Conservation (phyloP, 2,888 invertebrate genomes). For the Galerucella pusilla region DNA sequence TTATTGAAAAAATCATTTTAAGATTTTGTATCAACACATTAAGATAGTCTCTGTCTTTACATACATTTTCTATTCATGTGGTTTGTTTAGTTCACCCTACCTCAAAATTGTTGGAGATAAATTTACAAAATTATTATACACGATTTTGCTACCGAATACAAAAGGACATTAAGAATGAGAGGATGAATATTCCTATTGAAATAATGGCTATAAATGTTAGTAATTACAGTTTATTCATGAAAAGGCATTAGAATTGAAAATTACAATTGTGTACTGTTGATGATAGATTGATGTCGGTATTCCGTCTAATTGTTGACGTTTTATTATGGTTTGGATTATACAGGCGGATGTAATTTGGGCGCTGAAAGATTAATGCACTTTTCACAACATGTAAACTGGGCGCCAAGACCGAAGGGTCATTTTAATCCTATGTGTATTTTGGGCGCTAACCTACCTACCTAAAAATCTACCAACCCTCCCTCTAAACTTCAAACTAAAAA, state of each 20-base stretch:
- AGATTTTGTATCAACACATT: too few relatives aligned
- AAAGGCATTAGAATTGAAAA: constrained; percentile 45
- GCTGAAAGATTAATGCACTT: too few relatives aligned
- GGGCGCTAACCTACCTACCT: too few relatives aligned
- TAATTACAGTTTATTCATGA: constrained; percentile 48
- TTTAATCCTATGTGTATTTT: too few relatives aligned
- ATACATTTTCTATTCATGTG: background rate
- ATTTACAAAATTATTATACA: constrained; percentile 26
- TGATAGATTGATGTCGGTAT: constrained; percentile 23
- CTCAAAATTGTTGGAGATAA: constrained; percentile 12
- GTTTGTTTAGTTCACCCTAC: constrained; percentile 11
- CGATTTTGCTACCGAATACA: constrained; percentile 25
- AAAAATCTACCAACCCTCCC: too few relatives aligned
- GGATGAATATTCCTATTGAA: constrained; percentile 36
- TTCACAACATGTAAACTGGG: too few relatives aligned
- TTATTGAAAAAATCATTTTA: too few relatives aligned
- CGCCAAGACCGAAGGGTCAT: too few relatives aligned
- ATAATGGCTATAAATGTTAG: constrained; percentile 46
- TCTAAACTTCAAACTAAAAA: too few relatives aligned
- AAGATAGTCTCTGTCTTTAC: background rate
- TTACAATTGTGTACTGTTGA: constrained; percentile 40
- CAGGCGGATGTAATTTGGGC: too few relatives aligned
- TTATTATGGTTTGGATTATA: constrained; percentile 19
- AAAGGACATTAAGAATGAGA: constrained; percentile 37
- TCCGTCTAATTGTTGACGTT: constrained; percentile 31